Evolutionary conservation across 2,888 invertebrate species (phyloP).

Genomic region (Pollenia griseotomentosa): DNA sequence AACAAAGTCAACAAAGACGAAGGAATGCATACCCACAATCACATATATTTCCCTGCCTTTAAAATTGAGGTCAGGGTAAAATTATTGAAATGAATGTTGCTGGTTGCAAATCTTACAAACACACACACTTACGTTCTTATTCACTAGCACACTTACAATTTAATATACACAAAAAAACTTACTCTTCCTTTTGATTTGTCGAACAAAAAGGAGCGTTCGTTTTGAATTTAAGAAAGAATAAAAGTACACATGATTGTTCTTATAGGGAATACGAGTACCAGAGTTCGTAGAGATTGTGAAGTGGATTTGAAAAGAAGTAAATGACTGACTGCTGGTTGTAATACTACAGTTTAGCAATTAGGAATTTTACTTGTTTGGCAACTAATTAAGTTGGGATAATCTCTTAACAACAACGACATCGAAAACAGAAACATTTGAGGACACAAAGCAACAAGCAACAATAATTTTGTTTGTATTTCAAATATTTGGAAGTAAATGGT

Average conservation of each 20-base stretch:
- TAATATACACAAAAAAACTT: conserved; percentile 37
- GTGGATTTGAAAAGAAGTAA: neutral
- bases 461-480: too few species aligned
- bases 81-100: conserved; percentile 45
- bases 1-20: conserved; percentile 40
- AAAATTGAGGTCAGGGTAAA: conserved; percentile 67
- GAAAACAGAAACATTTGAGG: neutral
- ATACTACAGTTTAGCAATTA: conserved; percentile 69
- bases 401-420: conserved; percentile 54
- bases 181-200: neutral
- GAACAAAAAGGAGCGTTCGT: neutral
- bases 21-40: neutral
- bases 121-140: neutral
- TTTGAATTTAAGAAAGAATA: too few species aligned
- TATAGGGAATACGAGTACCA: neutral
- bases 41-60: neutral
- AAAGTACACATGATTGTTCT: neutral
- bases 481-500: neutral
- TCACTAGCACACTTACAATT: neutral
- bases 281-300: neutral
- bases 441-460: neutral
- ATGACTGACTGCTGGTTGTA: conserved; percentile 12
- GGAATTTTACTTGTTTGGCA: conserved; percentile 66
- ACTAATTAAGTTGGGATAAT: conserved; percentile 73
- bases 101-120: conserved; percentile 3